A percentile compares a stretch with the other conserved stretches of the same genome.
phyloP scores from a whole-genome alignment of 2,888 invertebrate genomes.

The Aphodius sticticus region DNA sequence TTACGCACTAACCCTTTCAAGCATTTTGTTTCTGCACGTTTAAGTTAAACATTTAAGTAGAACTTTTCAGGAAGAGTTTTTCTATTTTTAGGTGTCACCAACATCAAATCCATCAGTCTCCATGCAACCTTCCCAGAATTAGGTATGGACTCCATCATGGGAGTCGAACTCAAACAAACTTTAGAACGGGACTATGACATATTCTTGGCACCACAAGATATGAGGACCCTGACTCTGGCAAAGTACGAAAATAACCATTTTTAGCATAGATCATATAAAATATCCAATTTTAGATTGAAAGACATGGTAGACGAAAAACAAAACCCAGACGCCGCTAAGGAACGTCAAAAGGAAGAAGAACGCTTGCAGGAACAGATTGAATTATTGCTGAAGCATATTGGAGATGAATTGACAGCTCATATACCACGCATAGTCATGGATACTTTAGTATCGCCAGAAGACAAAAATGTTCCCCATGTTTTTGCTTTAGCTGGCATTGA shows the following conservation, averaged over 20 bases:
- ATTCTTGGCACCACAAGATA: slow-evolving; percentile 84
- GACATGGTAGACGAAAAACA: slow-evolving; percentile 20
- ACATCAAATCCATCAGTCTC: slow-evolving; percentile 73
- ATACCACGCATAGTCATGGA: slow-evolving; percentile 59
- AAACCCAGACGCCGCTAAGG: not conserved
- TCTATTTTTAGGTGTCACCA: slow-evolving; percentile 62
- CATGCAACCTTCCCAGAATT: slow-evolving; percentile 84
- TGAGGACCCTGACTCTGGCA: slow-evolving; percentile 80
- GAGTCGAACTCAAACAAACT: slow-evolving; percentile 93
- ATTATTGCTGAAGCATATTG: slow-evolving; percentile 68
- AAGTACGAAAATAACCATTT: slow-evolving; percentile 57
- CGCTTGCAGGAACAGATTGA: slow-evolving; percentile 60
- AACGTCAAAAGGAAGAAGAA: slow-evolving; percentile 9
- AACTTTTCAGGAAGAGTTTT: not conserved
- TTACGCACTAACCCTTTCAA: too few relatives aligned
- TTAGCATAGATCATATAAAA: too few relatives aligned
- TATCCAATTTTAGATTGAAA: slow-evolving; percentile 17
- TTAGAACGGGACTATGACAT: slow-evolving; percentile 90
- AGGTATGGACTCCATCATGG: slow-evolving; percentile 98
- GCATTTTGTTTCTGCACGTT: too few relatives aligned
- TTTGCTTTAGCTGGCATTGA: slow-evolving; percentile 72
- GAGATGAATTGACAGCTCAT: slow-evolving; percentile 64
- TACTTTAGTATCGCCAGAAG: not conserved
- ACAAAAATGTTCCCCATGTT: slow-evolving; percentile 10
- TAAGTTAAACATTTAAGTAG: too few relatives aligned